Evolutionary conservation across 2,113 vertebrate genomes (phyloP).

Genomic region (Misgurnus anguillicaudatus): DNA sequence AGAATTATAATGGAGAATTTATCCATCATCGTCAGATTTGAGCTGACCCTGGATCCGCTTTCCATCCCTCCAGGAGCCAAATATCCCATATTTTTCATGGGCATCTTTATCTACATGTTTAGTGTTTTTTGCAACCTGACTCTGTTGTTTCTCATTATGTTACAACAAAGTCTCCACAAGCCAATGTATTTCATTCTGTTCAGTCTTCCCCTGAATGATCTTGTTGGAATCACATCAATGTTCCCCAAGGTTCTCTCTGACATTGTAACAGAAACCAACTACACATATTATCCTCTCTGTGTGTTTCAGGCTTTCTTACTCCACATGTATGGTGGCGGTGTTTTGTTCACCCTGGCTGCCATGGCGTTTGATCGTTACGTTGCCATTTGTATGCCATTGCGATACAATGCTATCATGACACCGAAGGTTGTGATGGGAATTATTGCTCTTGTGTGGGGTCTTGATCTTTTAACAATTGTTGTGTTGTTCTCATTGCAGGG

Average conservation of each 20-base stretch:
- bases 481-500: constrained; percentile 67
- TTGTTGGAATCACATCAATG: constrained; percentile 72
- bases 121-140: constrained; percentile 67
- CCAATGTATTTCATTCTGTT: constrained; percentile 75
- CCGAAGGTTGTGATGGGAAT: constrained; percentile 55
- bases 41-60: constrained; percentile 66
- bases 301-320: constrained; percentile 73
- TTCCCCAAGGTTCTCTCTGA: constrained; percentile 72
- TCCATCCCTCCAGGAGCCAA: constrained; percentile 63
- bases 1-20: constrained; percentile 64
- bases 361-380: constrained; percentile 76
- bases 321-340: constrained; percentile 71
- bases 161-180: constrained; percentile 70
- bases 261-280: constrained; percentile 65
- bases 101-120: constrained; percentile 66
- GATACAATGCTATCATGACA: constrained; percentile 70
- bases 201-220: constrained; percentile 72
- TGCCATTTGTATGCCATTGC: constrained; percentile 73
- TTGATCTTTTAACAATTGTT: constrained; percentile 64
- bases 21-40: constrained; percentile 53
- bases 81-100: constrained; percentile 69
- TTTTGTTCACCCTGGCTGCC: constrained; percentile 72
- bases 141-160: constrained; percentile 66
- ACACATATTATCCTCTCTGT: constrained; percentile 66
- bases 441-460: constrained; percentile 60